These are phyloP conservation scores for Diachasma alloeum DNA, from an alignment of 1,140 invertebrate species.

Conservation along the genomic window DNA sequence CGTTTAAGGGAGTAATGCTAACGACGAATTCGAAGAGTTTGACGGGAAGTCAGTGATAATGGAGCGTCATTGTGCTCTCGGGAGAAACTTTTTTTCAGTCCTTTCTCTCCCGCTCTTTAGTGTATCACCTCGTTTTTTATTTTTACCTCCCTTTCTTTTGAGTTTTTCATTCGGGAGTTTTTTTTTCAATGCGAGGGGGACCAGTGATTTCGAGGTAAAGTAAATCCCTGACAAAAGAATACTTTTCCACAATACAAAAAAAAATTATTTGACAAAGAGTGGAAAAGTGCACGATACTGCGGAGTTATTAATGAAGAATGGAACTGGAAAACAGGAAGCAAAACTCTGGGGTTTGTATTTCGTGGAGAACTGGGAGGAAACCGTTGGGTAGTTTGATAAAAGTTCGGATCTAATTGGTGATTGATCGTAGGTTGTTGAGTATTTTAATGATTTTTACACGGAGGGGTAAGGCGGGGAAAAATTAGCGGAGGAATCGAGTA, in stretches of 20 bases:
- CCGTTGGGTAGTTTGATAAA: background rate
- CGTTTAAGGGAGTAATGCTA: conserved; percentile 28
- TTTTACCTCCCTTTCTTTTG: background rate
- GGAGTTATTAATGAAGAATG: background rate
- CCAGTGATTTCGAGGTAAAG: background rate
- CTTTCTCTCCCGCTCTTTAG: background rate
- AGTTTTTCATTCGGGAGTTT: background rate
- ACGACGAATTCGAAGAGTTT: conserved; percentile 32
- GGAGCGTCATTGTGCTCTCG: conserved; percentile 20
- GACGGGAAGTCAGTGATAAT: conserved; percentile 28
- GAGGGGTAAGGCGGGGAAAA: too few relatives aligned
- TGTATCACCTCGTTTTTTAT: background rate
- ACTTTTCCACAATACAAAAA: background rate
- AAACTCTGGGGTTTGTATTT: background rate
- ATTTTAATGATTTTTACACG: too few relatives aligned
- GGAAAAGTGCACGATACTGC: background rate
- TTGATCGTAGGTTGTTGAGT: conserved; percentile 12
- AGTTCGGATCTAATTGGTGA: conserved; percentile 17
- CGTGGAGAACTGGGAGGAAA: background rate
- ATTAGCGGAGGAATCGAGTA: too few relatives aligned
- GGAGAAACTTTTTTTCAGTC: conserved; percentile 7
- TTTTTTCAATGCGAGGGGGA: background rate
- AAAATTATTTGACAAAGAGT: background rate
- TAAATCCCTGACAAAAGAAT: conserved; percentile 1
- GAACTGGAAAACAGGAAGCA: background rate